These are phyloP conservation scores for Callionymus lyra DNA, from an alignment of 2,113 vertebrate genomes.

Conservation along the genomic window DNA sequence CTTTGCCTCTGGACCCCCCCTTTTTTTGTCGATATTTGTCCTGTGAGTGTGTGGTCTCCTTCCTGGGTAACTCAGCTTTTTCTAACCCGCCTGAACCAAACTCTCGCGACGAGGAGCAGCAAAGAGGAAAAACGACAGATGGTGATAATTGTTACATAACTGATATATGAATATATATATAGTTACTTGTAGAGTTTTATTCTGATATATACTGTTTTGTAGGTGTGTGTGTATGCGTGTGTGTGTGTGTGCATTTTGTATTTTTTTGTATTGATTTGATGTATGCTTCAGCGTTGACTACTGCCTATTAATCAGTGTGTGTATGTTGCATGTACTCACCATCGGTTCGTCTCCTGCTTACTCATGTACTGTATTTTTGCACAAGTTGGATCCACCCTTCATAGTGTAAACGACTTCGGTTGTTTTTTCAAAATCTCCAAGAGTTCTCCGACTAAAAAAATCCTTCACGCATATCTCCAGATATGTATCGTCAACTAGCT, in stretches of 20 bases:
- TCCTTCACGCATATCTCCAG: no score
- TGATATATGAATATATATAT: constrained; percentile 64
- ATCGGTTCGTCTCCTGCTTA: constrained; percentile 28
- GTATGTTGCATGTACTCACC: constrained; percentile 61
- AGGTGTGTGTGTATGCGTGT: constrained; percentile 62
- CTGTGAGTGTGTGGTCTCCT: constrained; percentile 66
- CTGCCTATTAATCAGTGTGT: constrained; percentile 67
- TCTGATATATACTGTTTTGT: constrained; percentile 73
- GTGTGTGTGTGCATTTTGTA: constrained; percentile 66
- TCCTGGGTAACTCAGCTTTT: constrained; percentile 69
- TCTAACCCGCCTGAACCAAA: constrained; percentile 65
- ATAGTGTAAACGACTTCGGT: no score
- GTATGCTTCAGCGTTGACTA: constrained; percentile 70
- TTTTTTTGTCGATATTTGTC: constrained; percentile 66
- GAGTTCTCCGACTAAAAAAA: constrained; percentile 24
- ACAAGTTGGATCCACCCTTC: no score
- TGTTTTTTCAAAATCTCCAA: constrained; percentile 46
- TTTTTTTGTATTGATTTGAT: constrained; percentile 68
- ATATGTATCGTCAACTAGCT: no score
- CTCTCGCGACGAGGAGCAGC: constrained; percentile 58
- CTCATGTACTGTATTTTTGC: constrained; percentile 9
- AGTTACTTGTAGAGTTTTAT: constrained; percentile 75
- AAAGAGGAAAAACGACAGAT: constrained; percentile 54
- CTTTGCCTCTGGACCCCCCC: constrained; percentile 60
- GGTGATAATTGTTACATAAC: constrained; percentile 64